These are phyloP conservation scores for Lasiommata megera DNA, from an alignment of 2,888 invertebrate species.

Conservation along the genomic window DNA sequence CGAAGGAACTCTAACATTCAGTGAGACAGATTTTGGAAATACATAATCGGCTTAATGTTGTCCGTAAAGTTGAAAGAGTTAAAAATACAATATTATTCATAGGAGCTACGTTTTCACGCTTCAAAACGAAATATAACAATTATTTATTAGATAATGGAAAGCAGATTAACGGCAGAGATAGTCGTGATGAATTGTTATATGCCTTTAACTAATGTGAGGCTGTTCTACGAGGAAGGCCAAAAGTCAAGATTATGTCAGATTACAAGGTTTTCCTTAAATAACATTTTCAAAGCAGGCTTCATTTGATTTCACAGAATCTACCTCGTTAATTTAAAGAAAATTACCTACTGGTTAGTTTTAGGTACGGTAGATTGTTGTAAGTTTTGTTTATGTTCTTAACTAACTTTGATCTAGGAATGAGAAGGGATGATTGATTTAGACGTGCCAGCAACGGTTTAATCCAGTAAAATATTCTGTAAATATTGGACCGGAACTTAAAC, in stretches of 20 bases:
- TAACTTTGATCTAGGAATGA: too few species aligned
- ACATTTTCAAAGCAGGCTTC: not conserved
- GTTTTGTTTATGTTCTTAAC: too few species aligned
- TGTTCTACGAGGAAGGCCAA: not conserved
- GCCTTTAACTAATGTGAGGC: not conserved
- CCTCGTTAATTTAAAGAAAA: not conserved
- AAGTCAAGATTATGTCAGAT: not conserved
- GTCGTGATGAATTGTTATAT: conserved; percentile 5
- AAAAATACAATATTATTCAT: not conserved
- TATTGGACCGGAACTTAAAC: conserved; percentile 8
- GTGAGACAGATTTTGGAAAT: too few species aligned
- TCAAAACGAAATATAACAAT: not conserved
- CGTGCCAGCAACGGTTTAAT: not conserved
- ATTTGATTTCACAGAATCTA: not conserved
- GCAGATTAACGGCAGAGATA: not conserved
- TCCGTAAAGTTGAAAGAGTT: too few species aligned
- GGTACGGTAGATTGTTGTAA: too few species aligned
- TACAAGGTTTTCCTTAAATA: conserved; percentile 2
- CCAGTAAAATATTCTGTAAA: not conserved
- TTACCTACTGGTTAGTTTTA: too few species aligned
- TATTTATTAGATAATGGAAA: not conserved
- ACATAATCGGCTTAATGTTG: too few species aligned
- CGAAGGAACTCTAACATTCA: too few species aligned
- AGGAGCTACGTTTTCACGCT: not conserved
- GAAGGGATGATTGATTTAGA: not conserved